Conservation (phyloP, 2,797 vertebrate species). For the Leptodactylus fallax region DNA sequence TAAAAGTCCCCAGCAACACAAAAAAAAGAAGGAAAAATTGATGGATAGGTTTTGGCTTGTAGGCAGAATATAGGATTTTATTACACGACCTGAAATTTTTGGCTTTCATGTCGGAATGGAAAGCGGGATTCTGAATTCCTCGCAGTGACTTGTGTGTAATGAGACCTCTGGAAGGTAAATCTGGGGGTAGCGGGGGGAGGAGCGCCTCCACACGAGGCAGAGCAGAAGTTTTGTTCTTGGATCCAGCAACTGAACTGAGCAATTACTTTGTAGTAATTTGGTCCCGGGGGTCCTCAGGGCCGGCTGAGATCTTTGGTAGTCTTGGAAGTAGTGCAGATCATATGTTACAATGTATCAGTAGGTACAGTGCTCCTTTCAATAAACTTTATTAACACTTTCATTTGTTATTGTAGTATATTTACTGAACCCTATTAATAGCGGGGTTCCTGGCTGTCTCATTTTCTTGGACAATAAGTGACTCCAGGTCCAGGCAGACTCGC, state of each 20-base stretch:
- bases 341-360: background rate
- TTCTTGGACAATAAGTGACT: too few species aligned
- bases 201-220: background rate
- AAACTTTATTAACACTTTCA: background rate
- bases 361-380: background rate
- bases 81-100: conserved; percentile 1
- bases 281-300: background rate
- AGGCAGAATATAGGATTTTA: conserved; percentile 19
- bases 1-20: background rate
- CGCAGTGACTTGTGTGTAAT: background rate
- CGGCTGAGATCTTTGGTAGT: background rate
- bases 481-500: too few species aligned
- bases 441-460: too few species aligned
- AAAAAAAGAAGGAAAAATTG: background rate
- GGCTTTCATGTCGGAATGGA: background rate
- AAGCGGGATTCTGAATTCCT: background rate
- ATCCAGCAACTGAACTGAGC: background rate
- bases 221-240: background rate
- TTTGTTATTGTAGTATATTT: too few species aligned
- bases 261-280: background rate
- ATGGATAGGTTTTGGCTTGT: background rate
- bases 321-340: too few species aligned
- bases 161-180: background rate
- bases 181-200: background rate
- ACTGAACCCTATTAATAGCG: too few species aligned